Base-by-base conservation (phyloP, 2,113 vertebrate genomes). In the Clarias batrachus region DNA sequence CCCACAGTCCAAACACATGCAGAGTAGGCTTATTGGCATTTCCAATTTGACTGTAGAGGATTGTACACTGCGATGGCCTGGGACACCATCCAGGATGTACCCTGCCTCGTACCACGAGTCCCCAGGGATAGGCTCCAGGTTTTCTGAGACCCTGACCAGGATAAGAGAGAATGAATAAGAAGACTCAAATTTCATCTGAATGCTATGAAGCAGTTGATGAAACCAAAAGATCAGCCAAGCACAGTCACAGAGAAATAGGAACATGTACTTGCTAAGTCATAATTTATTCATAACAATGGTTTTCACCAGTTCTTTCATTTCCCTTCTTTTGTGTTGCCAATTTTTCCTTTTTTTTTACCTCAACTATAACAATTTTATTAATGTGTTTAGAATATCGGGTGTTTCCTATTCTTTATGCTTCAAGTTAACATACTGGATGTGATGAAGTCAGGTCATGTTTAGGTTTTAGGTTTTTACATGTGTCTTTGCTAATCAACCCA, bases 241-340 rank as follows among this genome's bases (percentile, higher is more conserved):
- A 54, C 41, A 77, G 41, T 76, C 12, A 54, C 74, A 74, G 21
- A 48, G 1, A 54, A 54, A 77, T 48, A 54, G 25, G 74, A 77
- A 77, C 74, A 77, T 77, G 74, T 77, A n/a, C 74, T 54, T 77
- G 21, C 21, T 74, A 74, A 52, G 41, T n/a, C 37, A 25, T 76
- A 48, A 54, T 52, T 76, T 54, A 76, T 54, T 54, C 73, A 54
- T 0, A n/a, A 14, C 73, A 76, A 14, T 76, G 11, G 10, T 14
- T 76, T 76, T n/a, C 41, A 76, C 48, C 12, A 76, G 66, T 70
- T 70, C 3, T 76, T 54, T 76, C 14, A 14, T 54, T 76, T 48
- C 62, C 41, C 59, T 10, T 48, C 41, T 65, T 73, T 21, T 41
- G 21, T 10, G 17, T 73, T 73, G 30, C 10, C 70, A 73, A 10